A percentile compares a stretch with the other conserved stretches of the same genome.
Evolutionary conservation across 2,888 invertebrate species (phyloP).

Genomic region (Iselma pallidipennis): DNA sequence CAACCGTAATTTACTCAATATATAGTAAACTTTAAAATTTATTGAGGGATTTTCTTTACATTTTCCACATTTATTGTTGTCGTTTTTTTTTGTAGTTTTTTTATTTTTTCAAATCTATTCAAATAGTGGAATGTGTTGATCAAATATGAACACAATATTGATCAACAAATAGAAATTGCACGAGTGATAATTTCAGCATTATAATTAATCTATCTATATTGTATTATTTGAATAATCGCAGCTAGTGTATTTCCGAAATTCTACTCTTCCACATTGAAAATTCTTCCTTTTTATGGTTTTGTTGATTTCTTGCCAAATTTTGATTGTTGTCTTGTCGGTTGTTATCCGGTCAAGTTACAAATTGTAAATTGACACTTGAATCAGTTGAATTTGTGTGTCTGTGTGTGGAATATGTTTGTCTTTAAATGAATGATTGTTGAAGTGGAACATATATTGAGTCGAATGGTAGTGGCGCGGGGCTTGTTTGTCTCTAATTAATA

Average conservation of each 20-base stretch:
- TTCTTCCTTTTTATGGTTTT: background rate
- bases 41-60: too few relatives aligned
- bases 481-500: conserved; percentile 17
- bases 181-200: conserved; percentile 12
- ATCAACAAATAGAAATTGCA: conserved; percentile 17
- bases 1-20: background rate
- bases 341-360: background rate
- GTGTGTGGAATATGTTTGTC: conserved; percentile 9
- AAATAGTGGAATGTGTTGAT: conserved; percentile 2
- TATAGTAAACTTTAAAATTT: too few relatives aligned
- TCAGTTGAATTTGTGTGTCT: background rate
- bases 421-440: background rate
- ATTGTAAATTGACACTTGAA: background rate
- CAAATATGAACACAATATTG: conserved; percentile 8
- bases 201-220: conserved; percentile 16
- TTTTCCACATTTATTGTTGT: background rate
- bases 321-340: too few relatives aligned
- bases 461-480: background rate
- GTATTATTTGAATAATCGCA: conserved; percentile 17
- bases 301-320: background rate
- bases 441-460: background rate
- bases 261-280: too few relatives aligned
- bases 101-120: too few relatives aligned
- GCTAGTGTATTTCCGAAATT: conserved; percentile 16
- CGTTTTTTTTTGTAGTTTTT: too few relatives aligned